Conservation (phyloP, 30 jellyfish, hydroid and myxozoan genomes). For the Morbakka virulenta region DNA sequence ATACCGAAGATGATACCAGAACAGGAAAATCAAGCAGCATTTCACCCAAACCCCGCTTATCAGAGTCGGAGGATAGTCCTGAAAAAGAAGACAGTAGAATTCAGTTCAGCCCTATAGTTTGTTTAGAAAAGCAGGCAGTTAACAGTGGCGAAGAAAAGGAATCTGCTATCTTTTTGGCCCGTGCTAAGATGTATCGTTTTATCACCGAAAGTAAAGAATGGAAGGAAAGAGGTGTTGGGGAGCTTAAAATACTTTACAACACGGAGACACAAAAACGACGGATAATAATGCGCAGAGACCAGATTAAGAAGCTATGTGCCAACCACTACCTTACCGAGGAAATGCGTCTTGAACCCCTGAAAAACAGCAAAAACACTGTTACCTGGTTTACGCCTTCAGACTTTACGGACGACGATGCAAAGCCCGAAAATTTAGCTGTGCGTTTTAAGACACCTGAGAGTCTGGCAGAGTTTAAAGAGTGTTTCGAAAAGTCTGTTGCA, state of each 20-base stretch:
- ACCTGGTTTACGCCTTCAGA: slow-evolving; percentile 62
- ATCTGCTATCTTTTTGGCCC: slow-evolving; percentile 12
- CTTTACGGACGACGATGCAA: slow-evolving; percentile 54
- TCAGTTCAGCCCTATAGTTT: slow-evolving; percentile 47
- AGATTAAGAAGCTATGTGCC: slow-evolving; percentile 49
- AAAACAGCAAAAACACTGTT: slow-evolving; percentile 15
- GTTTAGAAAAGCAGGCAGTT: slow-evolving; percentile 25
- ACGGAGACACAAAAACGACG: slow-evolving; percentile 48
- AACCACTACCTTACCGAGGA: slow-evolving; percentile 55
- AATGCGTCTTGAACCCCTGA: slow-evolving; percentile 47
- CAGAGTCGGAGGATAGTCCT: slow-evolving; percentile 35
- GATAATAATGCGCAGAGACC: slow-evolving; percentile 64
- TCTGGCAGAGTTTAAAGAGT: slow-evolving; percentile 45
- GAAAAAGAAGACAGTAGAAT: slow-evolving; percentile 41
- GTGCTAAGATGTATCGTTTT: slow-evolving; percentile 67
- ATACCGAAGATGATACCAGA: too few relatives aligned
- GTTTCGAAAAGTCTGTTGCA: neutral
- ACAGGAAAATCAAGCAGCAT: too few relatives aligned
- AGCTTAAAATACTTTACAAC: slow-evolving; percentile 37
- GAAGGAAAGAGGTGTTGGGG: slow-evolving; percentile 84
- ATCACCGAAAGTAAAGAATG: slow-evolving; percentile 55
- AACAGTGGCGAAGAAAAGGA: slow-evolving; percentile 68
- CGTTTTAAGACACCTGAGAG: slow-evolving; percentile 38
- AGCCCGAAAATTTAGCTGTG: slow-evolving; percentile 59
- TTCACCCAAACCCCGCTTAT: too few relatives aligned